A percentile compares a stretch with the other conserved stretches of the same genome.
These are phyloP conservation scores for Mandrillus leucophaeus DNA, from an alignment of 2,113 vertebrate species.

Conservation along the genomic window DNA sequence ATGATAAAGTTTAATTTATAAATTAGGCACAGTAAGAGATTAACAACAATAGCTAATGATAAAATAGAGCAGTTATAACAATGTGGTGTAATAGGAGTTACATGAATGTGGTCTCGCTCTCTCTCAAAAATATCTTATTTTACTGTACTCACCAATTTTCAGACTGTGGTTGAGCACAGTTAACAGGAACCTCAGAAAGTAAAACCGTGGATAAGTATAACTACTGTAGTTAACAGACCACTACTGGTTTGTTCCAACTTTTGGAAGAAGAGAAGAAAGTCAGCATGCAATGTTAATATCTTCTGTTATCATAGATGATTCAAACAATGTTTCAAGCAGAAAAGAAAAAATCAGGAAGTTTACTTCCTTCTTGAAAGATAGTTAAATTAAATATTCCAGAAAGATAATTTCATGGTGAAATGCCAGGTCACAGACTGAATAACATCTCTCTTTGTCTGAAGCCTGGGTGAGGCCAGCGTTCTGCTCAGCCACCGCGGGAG, in stretches of 20 bases:
- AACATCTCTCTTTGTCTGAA: not conserved
- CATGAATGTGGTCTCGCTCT: not conserved
- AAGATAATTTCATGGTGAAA: not conserved
- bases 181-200: not conserved
- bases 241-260: not conserved
- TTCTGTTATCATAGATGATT: not conserved
- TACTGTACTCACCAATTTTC: not conserved
- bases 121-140: not conserved
- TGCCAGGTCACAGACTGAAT: not conserved
- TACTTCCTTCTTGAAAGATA: not conserved
- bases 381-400: not conserved
- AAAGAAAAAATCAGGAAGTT: not conserved
- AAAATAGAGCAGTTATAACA: not conserved
- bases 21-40: not conserved
- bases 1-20: not conserved
- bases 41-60: not conserved
- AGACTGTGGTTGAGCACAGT: not conserved
- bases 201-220: not conserved
- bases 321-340: not conserved
- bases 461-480: fast-evolving
- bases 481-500: not conserved
- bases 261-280: not conserved
- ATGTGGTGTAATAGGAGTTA: not conserved
- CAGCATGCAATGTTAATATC: not conserved
- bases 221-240: not conserved